Evolutionary conservation across 2,888 invertebrate species (phyloP), one percentile per base, ranked within the genome.

Genomic region (Stenchaetothrips biformis): DNA sequence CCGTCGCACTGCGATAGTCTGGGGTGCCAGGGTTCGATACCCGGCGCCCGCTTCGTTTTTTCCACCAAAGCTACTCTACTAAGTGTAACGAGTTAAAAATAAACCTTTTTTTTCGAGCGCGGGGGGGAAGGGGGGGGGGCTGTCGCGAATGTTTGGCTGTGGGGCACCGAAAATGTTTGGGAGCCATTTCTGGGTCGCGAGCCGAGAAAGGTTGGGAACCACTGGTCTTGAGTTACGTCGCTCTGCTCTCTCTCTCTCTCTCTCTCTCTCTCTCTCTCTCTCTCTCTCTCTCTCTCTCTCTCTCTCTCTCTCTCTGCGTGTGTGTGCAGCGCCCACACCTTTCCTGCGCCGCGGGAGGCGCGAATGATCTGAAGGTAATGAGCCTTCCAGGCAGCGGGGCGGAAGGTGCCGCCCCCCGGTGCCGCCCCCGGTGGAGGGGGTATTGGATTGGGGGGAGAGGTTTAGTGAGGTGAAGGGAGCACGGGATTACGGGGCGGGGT

Each of bases 361-460:
- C 67, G 67, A 74, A 74, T 74, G 67, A 74, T 74, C 25, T 74
- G 67, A 25, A 25, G 67, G 67, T 74, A 74, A 74, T 74, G 67
- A 74, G 67, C 67, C 67, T 74, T 21, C 67, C 67, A 74, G 67
- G 67, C 67, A 74, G 67, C 25, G 67, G 67, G 67, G 67, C 25
- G 67, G 67, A 74, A 74, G 67, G 67, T 74, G 67, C 67, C 7
- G 25, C 67, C 37, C 2, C 1, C 37, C 4, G 37, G 37, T 37
- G 37, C n/a, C n/a, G n/a, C n/a, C n/a, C n/a, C n/a, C n/a, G n/a
- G n/a, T n/a, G 37, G 37, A 37, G 37, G 37, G 25, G 21, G 67
- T 7, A 53, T 53, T 53, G 67, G 67, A 37, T 37, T 37, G 67
- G 25, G 25, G 67, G 21, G 37, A 37, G 37, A 37, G 37, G 37